Evolutionary conservation across 2,888 invertebrate genomes (phyloP).

Genomic region (Iselma pallidipennis): DNA sequence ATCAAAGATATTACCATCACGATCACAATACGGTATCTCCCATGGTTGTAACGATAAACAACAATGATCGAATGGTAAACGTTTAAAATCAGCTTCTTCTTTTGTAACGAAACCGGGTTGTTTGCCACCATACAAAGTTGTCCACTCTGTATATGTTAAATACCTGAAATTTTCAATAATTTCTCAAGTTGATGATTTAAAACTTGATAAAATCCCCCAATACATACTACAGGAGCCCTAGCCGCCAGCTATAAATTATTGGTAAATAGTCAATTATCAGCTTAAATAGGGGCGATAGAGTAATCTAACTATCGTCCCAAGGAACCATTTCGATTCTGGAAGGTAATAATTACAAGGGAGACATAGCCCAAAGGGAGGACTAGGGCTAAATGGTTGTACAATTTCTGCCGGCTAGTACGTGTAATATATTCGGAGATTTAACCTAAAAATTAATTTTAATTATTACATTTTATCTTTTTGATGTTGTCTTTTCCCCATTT

Average conservation of each 20-base stretch:
- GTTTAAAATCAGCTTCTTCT: constrained; percentile 81
- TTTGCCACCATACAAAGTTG: constrained; percentile 88
- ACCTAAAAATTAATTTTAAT: constrained; percentile 18
- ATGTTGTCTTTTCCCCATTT: constrained; percentile 92
- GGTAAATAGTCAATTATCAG: too few species aligned
- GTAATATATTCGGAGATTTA: constrained; percentile 16
- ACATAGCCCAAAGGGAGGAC: too few species aligned
- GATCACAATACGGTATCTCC: constrained; percentile 88
- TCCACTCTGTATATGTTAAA: constrained; percentile 86
- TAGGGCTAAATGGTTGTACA: too few species aligned
- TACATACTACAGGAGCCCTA: too few species aligned
- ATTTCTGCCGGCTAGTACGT: too few species aligned
- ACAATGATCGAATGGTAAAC: constrained; percentile 92
- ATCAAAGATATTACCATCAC: constrained; percentile 92
- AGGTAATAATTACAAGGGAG: too few species aligned
- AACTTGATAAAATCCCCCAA: too few species aligned
- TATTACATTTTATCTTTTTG: constrained; percentile 92
- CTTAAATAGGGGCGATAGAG: too few species aligned
- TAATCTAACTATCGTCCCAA: too few species aligned
- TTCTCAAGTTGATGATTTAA: neutral
- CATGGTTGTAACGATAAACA: constrained; percentile 91
- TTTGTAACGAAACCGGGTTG: constrained; percentile 66
- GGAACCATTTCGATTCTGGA: too few species aligned
- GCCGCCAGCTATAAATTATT: too few species aligned
- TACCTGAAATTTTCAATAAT: constrained; percentile 62